Percentiles rank a stretch among this genome's conserved stretches.
phyloP scores from a whole-genome alignment of 2,113 vertebrate species.

The Gasterosteus nipponicus region DNA sequence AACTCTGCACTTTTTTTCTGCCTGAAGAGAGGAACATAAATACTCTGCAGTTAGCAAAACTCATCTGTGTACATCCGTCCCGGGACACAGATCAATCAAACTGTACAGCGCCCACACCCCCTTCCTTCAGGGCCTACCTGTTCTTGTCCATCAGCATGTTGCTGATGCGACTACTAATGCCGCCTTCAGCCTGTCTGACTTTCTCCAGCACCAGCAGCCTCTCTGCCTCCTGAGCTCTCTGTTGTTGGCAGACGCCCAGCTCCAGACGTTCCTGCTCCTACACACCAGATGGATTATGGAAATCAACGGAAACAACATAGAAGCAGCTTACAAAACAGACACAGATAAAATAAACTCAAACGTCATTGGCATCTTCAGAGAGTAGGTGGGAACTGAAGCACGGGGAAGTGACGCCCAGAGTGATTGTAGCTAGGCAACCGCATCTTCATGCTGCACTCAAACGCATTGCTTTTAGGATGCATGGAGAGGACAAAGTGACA shows the following conservation, averaged over 20 bases:
- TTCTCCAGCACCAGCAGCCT: conserved; percentile 85
- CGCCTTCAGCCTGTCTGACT: conserved; percentile 84
- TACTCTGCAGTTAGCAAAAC: background rate
- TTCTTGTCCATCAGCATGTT: conserved; percentile 88
- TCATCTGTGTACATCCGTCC: background rate
- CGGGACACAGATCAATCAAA: background rate
- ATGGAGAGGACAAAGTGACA: no score
- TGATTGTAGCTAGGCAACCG: no score
- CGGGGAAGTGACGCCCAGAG: background rate
- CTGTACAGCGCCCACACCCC: no score
- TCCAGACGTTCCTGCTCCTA: conserved; percentile 90
- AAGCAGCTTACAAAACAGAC: background rate
- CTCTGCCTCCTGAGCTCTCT: conserved; percentile 85
- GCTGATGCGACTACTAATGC: conserved; percentile 82
- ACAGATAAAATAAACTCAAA: background rate
- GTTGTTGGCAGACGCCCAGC: conserved; percentile 85
- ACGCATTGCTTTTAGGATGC: no score
- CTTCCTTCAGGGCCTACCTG: conserved; percentile 78
- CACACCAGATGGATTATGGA: background rate
- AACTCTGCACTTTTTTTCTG: conserved; percentile 90
- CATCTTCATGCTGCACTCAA: no score
- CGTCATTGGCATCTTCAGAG: no score
- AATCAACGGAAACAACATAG: background rate
- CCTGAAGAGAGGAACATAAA: conserved; percentile 70
- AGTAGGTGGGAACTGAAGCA: background rate